Percentiles rank a stretch among this genome's conserved stretches.
These are phyloP conservation scores for Formica selysi DNA, from an alignment of 1,140 invertebrate genomes.

Conservation along the genomic window DNA sequence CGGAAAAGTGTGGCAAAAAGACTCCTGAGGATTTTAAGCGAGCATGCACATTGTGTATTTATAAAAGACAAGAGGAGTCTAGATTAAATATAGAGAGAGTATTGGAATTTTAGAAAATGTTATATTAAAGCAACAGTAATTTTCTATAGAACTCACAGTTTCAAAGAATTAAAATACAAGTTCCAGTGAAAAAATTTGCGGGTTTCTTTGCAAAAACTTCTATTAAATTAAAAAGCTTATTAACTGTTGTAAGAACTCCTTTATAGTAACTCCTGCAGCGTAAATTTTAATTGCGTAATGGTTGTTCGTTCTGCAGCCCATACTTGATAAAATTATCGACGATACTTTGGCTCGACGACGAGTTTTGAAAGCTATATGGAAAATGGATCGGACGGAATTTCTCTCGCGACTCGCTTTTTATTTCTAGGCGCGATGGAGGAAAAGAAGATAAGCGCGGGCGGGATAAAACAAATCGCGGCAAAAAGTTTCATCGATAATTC, in stretches of 20 bases:
- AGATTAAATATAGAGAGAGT: neutral
- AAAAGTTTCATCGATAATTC: slow-evolving; percentile 63
- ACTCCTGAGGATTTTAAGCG: neutral
- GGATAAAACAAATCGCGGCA: slow-evolving; percentile 54
- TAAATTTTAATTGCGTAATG: neutral
- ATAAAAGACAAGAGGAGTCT: neutral
- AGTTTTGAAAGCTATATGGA: slow-evolving; percentile 11
- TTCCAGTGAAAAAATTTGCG: neutral
- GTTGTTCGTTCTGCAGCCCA: neutral
- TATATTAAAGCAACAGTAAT: neutral
- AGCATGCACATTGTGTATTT: neutral
- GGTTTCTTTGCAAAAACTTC: neutral
- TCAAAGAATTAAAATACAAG: neutral
- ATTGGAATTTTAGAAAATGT: neutral
- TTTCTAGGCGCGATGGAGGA: slow-evolving; percentile 3
- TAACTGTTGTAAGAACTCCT: neutral
- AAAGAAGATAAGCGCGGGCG: slow-evolving; percentile 16
- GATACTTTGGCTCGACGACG: slow-evolving; percentile 19
- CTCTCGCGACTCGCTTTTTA: slow-evolving; percentile 7
- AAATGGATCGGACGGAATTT: slow-evolving; percentile 33
- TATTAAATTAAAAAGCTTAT: neutral
- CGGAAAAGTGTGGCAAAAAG: neutral
- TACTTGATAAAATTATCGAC: slow-evolving; percentile 32
- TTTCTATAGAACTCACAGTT: neutral
- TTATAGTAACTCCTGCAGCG: neutral